phyloP scores from a whole-genome alignment of 1,140 invertebrate genomes.

The Eciton burchellii region DNA sequence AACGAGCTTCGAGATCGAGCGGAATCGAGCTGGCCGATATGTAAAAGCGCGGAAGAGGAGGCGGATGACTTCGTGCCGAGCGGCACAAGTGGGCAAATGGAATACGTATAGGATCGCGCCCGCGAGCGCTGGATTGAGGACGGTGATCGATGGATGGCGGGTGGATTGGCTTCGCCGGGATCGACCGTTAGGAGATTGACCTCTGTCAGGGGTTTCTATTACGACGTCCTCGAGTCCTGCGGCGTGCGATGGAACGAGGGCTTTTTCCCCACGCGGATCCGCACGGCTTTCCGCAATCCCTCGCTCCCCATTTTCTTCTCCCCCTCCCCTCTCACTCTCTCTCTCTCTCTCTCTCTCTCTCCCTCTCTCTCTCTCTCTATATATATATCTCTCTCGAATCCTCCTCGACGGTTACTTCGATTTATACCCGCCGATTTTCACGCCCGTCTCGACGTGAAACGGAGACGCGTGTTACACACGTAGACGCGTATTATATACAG shows the following conservation, averaged over 20 bases:
- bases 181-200: slow-evolving; percentile 77
- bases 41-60: slow-evolving; percentile 59
- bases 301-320: not conserved
- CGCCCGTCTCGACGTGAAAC: slow-evolving; percentile 3
- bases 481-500: not conserved
- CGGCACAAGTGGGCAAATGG: slow-evolving; percentile 62
- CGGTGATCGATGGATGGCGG: slow-evolving; percentile 75
- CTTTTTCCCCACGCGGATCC: slow-evolving; percentile 27
- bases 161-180: slow-evolving; percentile 70
- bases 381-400: not conserved
- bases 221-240: slow-evolving; percentile 67
- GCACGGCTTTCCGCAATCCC: slow-evolving; percentile 16
- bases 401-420: not conserved
- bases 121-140: slow-evolving; percentile 58
- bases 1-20: slow-evolving; percentile 20
- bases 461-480: not conserved
- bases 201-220: slow-evolving; percentile 79
- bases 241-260: slow-evolving; percentile 54
- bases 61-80: slow-evolving; percentile 60
- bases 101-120: slow-evolving; percentile 68
- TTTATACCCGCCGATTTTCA: slow-evolving; percentile 60
- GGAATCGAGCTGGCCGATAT: slow-evolving; percentile 30
- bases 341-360: not conserved
- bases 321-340: not conserved
- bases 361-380: not conserved